Evolutionary conservation across 1,140 invertebrate species (phyloP), one percentile per base, ranked within the genome.

Genomic region (honey bee (Apis mellifera)): DNA sequence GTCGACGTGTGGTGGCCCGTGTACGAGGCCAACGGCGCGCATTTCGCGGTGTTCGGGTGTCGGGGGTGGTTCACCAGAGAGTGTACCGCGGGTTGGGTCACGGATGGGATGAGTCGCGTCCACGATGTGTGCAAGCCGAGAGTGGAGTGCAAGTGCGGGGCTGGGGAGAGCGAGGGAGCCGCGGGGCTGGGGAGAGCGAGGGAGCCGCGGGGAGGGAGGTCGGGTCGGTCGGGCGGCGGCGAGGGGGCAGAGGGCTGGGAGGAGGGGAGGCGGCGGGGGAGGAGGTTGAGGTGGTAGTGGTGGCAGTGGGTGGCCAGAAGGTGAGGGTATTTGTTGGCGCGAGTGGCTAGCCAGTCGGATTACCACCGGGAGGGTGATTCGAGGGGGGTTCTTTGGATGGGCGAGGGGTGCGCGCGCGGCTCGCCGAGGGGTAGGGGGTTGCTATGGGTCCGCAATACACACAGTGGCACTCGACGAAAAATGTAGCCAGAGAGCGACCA

Each of bases 281-380:
- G 52, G 77, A 75, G 86, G 84, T 77, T 83, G 86, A 84, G 84
- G 86, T 72, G 71, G 87, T 87, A 84, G 87, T 88, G 87, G 86
- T 88, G 89, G 89, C 86, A 86, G 88, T 88, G 89, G 87, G 91
- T 88, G 91, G 91, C 88, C 90, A 42, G 90, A 92, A 90, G 92
- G 89, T 91, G 92, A 92, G 93, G 93, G 92, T 93, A 93, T 93
- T 94, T 94, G 93, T 93, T 93, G 92, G 93, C 93, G 93, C 92
- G 92, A 93, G 93, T 92, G 92, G 93, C 93, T 93, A 93, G 91
- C 93, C 93, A 93, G 93, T 93, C 93, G 92, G 93, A 94, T 94
- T 94, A 94, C 93, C 93, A 92, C 92, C 84, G 89, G 83, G 80
- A 78, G 84, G 88, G 86, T 87, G 87, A 79, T 86, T 85, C 79